Evolutionary conservation across 2,113 vertebrate genomes (phyloP), one percentile per base, ranked within the genome.

Genomic region (Eptatretus burgeri): DNA sequence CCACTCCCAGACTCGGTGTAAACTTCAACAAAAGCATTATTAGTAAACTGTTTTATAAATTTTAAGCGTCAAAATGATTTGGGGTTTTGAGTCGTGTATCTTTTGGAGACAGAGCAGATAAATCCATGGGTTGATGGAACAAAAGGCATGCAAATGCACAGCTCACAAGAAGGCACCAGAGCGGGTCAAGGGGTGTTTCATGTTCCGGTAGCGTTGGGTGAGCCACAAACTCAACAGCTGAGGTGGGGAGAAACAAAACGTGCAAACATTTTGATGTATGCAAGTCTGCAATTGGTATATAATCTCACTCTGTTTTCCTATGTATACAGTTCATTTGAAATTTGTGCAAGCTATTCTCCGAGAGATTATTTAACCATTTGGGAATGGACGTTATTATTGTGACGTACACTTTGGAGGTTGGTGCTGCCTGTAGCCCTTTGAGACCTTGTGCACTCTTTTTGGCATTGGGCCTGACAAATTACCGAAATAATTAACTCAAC

Each of bases 161-260:
- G 53, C 16, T 78, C 77, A 98, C 70, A 98, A 82, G 71, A 98
- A 95, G 52, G 91, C 87, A 66, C 89, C 83, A 1, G 86, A 84
- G 66, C 86, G 91, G 65, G 84, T 79, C 3, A 82, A 78, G 5
- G 85, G 84, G 66, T 95, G 84, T 71, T 91, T 98, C 70, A 84
- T 78, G 71, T 95, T 98, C 71, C 91, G 78, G 76, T 85, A 98
- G 75, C 80, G 77, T 64, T 88, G 81, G 0, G 87, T 82, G 68
- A 95, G 76, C 87, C 91, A 98, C 13, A 94, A 81, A 18, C 87
- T 89, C 66, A 95, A 74, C 69, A 98, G 82, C 91, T 98, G 53
- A 12, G 53, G 53, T n/a, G 11, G 53, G 19, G 53, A 11, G 11
- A 19, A 10, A 19, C 2, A 12, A 17, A n/a, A 60, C 53, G 19